Conservation (phyloP, 2,888 invertebrate species). For the Sclerodermus sp. region DNA sequence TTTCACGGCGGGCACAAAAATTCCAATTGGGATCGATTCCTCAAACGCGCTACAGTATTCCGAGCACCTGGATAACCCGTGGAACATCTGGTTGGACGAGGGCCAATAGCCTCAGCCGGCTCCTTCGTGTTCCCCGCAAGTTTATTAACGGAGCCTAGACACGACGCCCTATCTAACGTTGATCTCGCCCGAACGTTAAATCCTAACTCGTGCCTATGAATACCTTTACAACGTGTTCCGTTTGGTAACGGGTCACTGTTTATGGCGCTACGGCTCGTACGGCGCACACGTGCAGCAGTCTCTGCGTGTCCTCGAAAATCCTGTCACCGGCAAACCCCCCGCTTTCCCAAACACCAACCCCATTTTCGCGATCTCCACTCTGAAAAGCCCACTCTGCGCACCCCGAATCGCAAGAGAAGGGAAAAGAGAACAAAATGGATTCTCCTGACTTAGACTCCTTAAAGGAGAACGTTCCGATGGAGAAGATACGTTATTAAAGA, state of each 20-base stretch:
- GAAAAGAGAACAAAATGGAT: no score
- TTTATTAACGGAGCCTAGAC: no score
- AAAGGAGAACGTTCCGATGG: no score
- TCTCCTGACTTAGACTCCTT: no score
- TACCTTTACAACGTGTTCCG: slow-evolving; percentile 28
- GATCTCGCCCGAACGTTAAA: slow-evolving; percentile 16
- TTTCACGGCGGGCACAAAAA: slow-evolving; percentile 17
- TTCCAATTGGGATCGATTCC: slow-evolving; percentile 23
- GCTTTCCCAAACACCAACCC: no score
- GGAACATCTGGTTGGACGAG: slow-evolving; percentile 22
- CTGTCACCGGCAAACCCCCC: no score
- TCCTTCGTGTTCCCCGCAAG: slow-evolving; percentile 1
- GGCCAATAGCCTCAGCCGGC: slow-evolving; percentile 17
- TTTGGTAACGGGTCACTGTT: slow-evolving; percentile 28
- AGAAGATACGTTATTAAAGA: slow-evolving; percentile 5
- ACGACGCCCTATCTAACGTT: no score
- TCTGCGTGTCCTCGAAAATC: no score
- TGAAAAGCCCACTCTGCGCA: no score
- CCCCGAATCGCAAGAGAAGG: no score
- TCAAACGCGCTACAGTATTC: slow-evolving; percentile 19
- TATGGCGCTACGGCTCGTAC: no score
- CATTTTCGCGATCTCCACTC: no score
- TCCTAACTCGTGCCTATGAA: slow-evolving; percentile 30
- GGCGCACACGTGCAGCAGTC: slow-evolving; percentile 6
- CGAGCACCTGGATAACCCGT: slow-evolving; percentile 23